Conservation (phyloP, 1,140 invertebrate species). For the Cheumatopsyche charites region DNA sequence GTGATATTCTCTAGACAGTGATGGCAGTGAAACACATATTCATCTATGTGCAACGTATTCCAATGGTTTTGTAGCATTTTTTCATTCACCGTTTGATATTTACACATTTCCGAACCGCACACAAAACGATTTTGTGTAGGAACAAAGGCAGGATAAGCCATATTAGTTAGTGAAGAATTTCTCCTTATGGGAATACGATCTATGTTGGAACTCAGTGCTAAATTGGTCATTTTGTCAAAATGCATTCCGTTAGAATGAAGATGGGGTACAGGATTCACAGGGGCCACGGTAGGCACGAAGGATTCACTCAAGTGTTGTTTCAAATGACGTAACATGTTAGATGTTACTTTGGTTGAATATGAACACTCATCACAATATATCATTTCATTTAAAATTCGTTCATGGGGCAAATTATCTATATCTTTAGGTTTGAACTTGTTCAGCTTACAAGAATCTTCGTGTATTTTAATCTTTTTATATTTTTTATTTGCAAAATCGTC, state of each 20-base stretch:
- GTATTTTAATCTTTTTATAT: neutral
- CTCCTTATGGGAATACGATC: slow-evolving; percentile 52
- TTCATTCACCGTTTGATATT: slow-evolving; percentile 75
- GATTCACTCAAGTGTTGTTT: slow-evolving; percentile 68
- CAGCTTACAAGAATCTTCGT: slow-evolving; percentile 52
- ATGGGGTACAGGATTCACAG: slow-evolving; percentile 81
- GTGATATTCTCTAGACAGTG: slow-evolving; percentile 64
- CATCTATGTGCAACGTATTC: slow-evolving; percentile 70
- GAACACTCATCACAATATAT: slow-evolving; percentile 71
- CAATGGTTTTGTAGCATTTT: slow-evolving; percentile 74
- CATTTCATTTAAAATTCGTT: slow-evolving; percentile 67
- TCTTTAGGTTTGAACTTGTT: slow-evolving; percentile 65
- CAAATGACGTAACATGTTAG: slow-evolving; percentile 76
- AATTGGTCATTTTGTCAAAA: slow-evolving; percentile 85
- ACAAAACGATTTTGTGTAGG: slow-evolving; percentile 70
- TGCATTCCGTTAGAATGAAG: slow-evolving; percentile 77
- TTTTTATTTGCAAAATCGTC: slow-evolving; percentile 17
- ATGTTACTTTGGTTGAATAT: slow-evolving; percentile 74
- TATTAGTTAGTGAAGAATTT: slow-evolving; percentile 46
- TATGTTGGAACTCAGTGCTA: slow-evolving; percentile 73
- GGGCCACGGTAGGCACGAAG: slow-evolving; percentile 66
- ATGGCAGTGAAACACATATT: slow-evolving; percentile 68
- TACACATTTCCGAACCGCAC: slow-evolving; percentile 72
- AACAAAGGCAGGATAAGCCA: slow-evolving; percentile 66
- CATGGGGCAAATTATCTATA: slow-evolving; percentile 67